Evolutionary conservation across 2,113 vertebrate species (phyloP).

Genomic region (Bubo blakistoni): DNA sequence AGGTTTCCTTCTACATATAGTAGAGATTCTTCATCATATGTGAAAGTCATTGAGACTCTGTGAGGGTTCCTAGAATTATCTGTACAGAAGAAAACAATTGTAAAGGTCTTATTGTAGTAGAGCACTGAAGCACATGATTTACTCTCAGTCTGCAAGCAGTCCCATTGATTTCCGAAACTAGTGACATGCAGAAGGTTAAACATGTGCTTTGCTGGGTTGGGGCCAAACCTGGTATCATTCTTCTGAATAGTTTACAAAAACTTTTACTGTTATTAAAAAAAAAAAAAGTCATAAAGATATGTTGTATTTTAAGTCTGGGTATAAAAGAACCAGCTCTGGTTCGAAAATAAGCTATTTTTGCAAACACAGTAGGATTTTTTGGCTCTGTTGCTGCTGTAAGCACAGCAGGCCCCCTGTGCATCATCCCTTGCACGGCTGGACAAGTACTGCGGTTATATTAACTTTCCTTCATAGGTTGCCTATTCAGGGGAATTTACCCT

Average conservation of each 20-base stretch:
- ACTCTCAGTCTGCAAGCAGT: slow-evolving; percentile 25
- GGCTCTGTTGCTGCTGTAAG: not conserved
- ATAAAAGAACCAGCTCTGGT: not conserved
- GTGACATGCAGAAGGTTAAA: slow-evolving; percentile 61
- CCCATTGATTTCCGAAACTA: slow-evolving; percentile 51
- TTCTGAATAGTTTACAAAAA: not conserved
- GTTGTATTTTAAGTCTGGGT: not conserved
- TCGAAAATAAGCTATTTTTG: slow-evolving; percentile 23
- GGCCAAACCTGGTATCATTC: not conserved
- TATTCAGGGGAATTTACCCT: not conserved
- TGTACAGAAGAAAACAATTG: slow-evolving; percentile 45
- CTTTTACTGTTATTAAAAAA: not conserved
- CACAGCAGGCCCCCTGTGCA: not conserved
- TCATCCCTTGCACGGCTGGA: not conserved
- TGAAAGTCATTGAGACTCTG: slow-evolving; percentile 2
- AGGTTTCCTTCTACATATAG: slow-evolving; percentile 10
- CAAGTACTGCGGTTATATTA: not conserved
- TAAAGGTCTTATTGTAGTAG: slow-evolving; percentile 41
- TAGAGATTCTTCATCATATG: not conserved
- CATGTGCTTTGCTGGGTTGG: slow-evolving; percentile 27
- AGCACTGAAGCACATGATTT: slow-evolving; percentile 60
- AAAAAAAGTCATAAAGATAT: not conserved
- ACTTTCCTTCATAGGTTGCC: not conserved
- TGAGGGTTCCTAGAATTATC: slow-evolving; percentile 46
- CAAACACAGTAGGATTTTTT: not conserved